Evolutionary conservation across 2,113 vertebrate species (phyloP).

Genomic region (Eulacestoma nigropectus): DNA sequence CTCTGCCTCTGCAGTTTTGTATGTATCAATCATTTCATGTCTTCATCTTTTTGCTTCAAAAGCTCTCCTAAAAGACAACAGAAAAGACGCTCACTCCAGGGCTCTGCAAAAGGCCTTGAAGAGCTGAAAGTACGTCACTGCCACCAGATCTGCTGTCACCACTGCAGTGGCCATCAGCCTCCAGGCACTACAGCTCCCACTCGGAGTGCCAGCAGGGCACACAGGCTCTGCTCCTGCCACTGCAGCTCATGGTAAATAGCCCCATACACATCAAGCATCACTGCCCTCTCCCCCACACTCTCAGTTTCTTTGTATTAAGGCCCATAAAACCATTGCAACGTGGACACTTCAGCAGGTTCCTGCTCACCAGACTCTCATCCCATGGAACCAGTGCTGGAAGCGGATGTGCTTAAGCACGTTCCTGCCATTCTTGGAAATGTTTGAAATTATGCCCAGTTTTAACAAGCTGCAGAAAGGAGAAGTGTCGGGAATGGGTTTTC

Average conservation of each 20-base stretch:
- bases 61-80: background rate
- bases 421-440: background rate
- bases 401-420: background rate
- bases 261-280: background rate
- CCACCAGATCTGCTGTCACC: background rate
- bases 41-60: background rate
- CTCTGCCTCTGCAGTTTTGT: background rate
- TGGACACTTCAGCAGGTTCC: background rate
- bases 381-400: background rate
- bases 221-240: rapidly evolving
- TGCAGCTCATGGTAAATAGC: background rate
- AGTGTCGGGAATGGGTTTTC: background rate
- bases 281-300: background rate
- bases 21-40: rapidly evolving
- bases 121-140: rapidly evolving
- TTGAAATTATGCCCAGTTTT: background rate
- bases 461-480: background rate
- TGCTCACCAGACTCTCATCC: background rate
- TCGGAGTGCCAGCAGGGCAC: background rate
- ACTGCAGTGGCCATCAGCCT: background rate
- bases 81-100: background rate
- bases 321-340: rapidly evolving
- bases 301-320: background rate
- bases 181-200: rapidly evolving
- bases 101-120: background rate